Conservation (phyloP, 2,113 vertebrate genomes). For the Pristiophorus japonicus region DNA sequence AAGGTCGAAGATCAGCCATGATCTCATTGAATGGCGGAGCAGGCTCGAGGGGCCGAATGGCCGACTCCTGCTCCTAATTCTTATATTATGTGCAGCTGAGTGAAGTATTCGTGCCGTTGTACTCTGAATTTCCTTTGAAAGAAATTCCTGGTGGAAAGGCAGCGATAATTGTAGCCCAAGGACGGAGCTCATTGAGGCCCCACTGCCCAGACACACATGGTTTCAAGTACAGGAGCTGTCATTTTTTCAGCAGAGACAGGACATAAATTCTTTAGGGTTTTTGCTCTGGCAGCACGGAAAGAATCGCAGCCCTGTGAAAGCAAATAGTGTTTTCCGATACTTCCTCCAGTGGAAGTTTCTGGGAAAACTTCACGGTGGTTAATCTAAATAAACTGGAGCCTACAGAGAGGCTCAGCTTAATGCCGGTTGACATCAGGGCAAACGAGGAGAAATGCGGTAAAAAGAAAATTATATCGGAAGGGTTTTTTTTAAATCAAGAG, state of each 20-base stretch:
- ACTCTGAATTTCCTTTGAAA: background rate
- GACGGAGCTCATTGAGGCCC: background rate
- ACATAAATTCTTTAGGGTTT: background rate
- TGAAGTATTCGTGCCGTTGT: background rate
- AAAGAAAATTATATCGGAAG: conserved; percentile 44
- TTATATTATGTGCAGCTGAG: background rate
- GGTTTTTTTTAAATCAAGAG: conserved; percentile 36
- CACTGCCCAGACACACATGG: background rate
- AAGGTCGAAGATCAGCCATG: too few species aligned
- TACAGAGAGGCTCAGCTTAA: conserved; percentile 1
- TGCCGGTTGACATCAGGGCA: conserved; percentile 13
- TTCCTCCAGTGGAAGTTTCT: background rate
- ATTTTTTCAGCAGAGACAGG: background rate
- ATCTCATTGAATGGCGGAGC: too few species aligned
- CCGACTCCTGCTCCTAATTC: too few species aligned
- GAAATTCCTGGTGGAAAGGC: background rate
- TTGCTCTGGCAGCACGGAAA: background rate
- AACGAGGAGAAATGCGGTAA: conserved; percentile 40
- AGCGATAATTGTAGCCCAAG: background rate
- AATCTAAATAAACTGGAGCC: background rate
- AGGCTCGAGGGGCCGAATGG: too few species aligned
- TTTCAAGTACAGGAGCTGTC: background rate
- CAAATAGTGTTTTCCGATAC: background rate
- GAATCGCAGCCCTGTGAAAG: background rate
- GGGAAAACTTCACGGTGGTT: background rate